phyloP scores from a whole-genome alignment of 2,113 vertebrate species.

The Acanthochromis polyacanthus region DNA sequence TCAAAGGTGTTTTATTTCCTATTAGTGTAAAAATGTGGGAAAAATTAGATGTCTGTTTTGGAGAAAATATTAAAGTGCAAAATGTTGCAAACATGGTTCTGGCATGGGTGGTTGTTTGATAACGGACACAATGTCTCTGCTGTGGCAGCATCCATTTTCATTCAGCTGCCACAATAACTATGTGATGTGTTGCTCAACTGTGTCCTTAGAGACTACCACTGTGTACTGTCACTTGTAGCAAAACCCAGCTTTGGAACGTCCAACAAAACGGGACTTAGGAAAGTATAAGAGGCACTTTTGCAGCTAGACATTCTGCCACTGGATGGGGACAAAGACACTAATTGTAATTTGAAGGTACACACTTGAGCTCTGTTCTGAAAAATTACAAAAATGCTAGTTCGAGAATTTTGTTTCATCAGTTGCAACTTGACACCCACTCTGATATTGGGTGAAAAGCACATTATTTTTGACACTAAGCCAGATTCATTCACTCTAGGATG shows the following conservation, averaged over 20 bases:
- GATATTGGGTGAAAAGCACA: background rate
- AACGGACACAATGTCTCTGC: constrained; percentile 35
- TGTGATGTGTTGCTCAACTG: background rate
- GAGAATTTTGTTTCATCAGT: background rate
- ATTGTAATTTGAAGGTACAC: background rate
- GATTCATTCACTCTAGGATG: no score
- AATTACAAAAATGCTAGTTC: background rate
- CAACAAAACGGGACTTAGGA: no score
- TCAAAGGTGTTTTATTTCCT: constrained; percentile 82
- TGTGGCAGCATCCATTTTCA: background rate
- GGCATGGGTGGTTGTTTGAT: constrained; percentile 73
- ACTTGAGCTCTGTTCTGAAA: background rate
- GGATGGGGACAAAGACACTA: constrained; percentile 50
- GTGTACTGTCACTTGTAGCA: background rate
- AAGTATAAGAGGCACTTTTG: background rate
- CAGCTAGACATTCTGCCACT: constrained; percentile 27
- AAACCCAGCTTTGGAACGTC: no score
- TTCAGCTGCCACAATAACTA: background rate
- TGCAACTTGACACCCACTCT: no score
- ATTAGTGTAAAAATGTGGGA: constrained; percentile 85
- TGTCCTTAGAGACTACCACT: constrained; percentile 3
- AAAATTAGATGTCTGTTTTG: constrained; percentile 84
- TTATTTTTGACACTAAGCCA: no score
- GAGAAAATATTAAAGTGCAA: constrained; percentile 87
- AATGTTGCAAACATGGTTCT: constrained; percentile 80